Evolutionary conservation across 2,113 vertebrate genomes (phyloP).

Genomic region (Cyanoderma ruficeps): DNA sequence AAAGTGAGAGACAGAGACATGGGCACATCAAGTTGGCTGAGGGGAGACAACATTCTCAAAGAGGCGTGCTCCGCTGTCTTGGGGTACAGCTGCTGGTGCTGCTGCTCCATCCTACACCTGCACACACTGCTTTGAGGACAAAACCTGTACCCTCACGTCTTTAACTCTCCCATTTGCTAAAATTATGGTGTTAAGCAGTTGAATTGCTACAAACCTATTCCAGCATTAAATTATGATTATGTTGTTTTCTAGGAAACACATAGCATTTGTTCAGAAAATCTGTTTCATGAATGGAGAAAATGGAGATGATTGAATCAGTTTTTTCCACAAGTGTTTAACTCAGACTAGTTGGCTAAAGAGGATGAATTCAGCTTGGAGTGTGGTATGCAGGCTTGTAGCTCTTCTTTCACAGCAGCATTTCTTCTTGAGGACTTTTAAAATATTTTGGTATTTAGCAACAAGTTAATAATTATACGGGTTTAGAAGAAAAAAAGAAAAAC

Average conservation of each 20-base stretch:
- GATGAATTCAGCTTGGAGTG: not conserved
- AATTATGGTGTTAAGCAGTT: not conserved
- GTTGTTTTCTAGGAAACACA: not conserved
- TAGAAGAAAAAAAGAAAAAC: not conserved
- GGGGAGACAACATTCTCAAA: not conserved
- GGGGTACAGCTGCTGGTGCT: not conserved
- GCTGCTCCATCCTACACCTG: accelerated
- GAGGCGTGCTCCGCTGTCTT: accelerated
- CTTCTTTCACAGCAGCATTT: not conserved
- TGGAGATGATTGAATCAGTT: not conserved
- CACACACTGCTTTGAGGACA: not conserved
- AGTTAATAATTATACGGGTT: not conserved
- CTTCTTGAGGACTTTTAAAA: not conserved
- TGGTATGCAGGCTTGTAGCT: not conserved
- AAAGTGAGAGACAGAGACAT: not conserved
- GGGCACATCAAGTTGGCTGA: accelerated
- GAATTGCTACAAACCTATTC: not conserved
- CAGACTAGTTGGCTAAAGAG: not conserved
- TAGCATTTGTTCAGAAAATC: not conserved
- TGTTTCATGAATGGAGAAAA: not conserved
- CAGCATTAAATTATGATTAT: not conserved
- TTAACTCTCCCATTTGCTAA: not conserved
- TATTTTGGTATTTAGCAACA: not conserved
- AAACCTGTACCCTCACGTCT: accelerated
- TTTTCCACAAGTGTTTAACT: not conserved